Evolutionary conservation across 2,797 vertebrate species (phyloP).

Genomic region (Takifugu rubripes): DNA sequence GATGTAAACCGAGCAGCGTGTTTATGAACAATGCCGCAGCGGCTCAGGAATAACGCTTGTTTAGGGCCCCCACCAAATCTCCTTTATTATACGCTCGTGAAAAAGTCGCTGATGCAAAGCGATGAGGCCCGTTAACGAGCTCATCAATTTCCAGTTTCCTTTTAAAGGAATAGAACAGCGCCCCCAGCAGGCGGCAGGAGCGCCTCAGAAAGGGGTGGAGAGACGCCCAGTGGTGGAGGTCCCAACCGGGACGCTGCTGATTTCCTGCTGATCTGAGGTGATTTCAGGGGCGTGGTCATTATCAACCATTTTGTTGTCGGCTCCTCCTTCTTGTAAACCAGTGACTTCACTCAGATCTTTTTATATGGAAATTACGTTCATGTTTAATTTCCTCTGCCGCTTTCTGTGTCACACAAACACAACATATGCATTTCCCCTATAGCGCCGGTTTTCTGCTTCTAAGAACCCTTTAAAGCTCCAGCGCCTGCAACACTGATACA

Average conservation of each 20-base stretch:
- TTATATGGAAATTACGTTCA: conserved; percentile 26
- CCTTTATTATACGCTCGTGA: neutral
- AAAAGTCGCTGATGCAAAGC: neutral
- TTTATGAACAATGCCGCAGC: too few species aligned
- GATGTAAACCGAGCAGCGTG: neutral
- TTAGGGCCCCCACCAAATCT: too few species aligned
- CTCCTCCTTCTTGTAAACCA: neutral
- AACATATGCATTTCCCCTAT: conserved; percentile 8
- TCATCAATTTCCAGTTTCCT: too few species aligned
- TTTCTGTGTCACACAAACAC: conserved; percentile 11
- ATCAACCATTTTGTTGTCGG: too few species aligned
- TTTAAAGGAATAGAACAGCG: too few species aligned
- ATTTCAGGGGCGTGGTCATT: too few species aligned
- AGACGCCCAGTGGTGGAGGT: too few species aligned
- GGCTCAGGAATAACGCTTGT: too few species aligned
- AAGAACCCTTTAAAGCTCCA: conserved; percentile 7
- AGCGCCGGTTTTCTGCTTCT: conserved; percentile 6
- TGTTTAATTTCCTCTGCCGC: conserved; percentile 19
- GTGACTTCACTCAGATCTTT: conserved; percentile 18
- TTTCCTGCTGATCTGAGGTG: too few species aligned
- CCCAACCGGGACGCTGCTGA: too few species aligned
- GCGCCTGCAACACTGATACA: conserved; percentile 12
- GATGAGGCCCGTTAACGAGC: neutral
- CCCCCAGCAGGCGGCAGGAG: too few species aligned
- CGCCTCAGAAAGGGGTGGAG: too few species aligned